Evolutionary conservation across 92 coral and sea anemone species (phyloP).

Genomic region (Palythoa grandiflora): DNA sequence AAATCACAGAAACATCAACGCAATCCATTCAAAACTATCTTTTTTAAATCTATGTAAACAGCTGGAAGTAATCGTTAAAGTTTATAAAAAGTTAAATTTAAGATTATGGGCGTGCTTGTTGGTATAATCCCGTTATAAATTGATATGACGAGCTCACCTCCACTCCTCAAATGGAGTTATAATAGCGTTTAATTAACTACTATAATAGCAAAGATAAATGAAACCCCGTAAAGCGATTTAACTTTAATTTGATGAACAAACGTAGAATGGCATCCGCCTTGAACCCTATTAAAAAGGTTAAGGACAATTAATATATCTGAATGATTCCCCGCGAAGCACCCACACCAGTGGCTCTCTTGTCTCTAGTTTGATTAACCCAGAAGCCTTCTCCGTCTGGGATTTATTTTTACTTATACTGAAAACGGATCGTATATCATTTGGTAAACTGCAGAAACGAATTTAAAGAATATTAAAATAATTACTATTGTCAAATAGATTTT

Average conservation of each 20-base stretch:
- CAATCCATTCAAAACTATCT: background rate
- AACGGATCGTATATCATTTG: background rate
- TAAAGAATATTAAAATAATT: background rate
- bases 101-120: slow-evolving; percentile 30
- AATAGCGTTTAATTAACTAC: slow-evolving; percentile 41
- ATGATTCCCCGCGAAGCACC: slow-evolving; percentile 41
- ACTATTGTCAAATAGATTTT: background rate
- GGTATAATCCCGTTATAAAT: slow-evolving; percentile 31
- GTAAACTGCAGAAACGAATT: background rate
- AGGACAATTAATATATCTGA: slow-evolving; percentile 9
- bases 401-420: background rate
- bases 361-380: background rate
- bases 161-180: slow-evolving; percentile 29
- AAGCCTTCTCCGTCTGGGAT: background rate
- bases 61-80: slow-evolving; percentile 30
- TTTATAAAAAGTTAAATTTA: slow-evolving; percentile 41
- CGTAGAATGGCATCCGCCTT: background rate
- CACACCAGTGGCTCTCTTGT: slow-evolving; percentile 8
- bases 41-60: slow-evolving; percentile 25
- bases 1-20: slow-evolving; percentile 7
- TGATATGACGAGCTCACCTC: slow-evolving; percentile 20
- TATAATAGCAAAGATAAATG: slow-evolving; percentile 6
- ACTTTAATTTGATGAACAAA: slow-evolving; percentile 28
- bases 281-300: slow-evolving; percentile 47
- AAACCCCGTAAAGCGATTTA: slow-evolving; percentile 34